These are phyloP conservation scores for Aphis craccivora DNA, from an alignment of 1,140 invertebrate species.

Conservation along the genomic window DNA sequence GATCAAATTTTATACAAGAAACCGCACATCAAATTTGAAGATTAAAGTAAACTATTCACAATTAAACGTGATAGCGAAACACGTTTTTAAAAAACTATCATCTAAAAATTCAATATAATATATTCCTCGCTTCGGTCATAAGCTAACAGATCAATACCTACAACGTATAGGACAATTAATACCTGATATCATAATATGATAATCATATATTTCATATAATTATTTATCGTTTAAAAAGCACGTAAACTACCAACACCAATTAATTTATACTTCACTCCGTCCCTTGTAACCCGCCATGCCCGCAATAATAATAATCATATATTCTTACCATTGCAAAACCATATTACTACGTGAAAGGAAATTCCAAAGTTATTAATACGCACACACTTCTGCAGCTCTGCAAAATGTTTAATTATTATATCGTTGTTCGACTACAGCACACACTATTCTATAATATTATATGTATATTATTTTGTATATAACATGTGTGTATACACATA, in stretches of 20 bases:
- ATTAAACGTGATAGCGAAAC: background rate
- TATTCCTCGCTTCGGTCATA: background rate
- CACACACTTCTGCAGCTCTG: background rate
- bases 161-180: background rate
- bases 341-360: background rate
- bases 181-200: no score
- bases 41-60: background rate
- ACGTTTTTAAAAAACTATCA: background rate
- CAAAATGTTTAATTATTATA: slow-evolving; percentile 52
- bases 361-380: slow-evolving; percentile 35
- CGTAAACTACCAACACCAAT: background rate
- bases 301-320: background rate
- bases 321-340: background rate
- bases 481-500: background rate
- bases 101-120: background rate
- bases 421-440: background rate
- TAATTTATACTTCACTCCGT: background rate
- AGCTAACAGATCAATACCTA: background rate
- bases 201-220: background rate
- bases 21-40: background rate
- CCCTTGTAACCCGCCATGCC: background rate
- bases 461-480: slow-evolving; percentile 8
- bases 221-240: background rate
- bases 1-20: background rate
- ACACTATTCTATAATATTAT: background rate